Base-by-base conservation (phyloP, 2,888 invertebrate genomes). In the Erebia aethiops region DNA sequence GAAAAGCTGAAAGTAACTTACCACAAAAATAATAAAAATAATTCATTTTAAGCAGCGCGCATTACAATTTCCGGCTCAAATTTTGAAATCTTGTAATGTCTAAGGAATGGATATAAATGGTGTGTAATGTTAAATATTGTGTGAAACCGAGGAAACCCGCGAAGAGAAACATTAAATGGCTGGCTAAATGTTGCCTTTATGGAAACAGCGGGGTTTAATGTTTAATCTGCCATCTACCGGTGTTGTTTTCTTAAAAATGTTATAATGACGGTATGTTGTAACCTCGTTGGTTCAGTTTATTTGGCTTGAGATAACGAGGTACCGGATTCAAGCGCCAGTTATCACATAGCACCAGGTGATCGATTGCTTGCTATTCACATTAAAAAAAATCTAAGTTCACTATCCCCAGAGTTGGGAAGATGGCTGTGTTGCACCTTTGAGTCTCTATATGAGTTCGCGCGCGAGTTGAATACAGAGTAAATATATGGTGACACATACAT, bases 71-170 rank as follows among this genome's bases (percentile, higher is more conserved):
- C 57, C 8, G 57, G 21, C 14, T 46, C 57, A 14, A 58, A 49
- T 64, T 66, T 63, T 66, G 16, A 54, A 62, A 61, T 69, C 63
- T 71, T 67, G 54, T 51, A 64, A 71, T 63, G 65, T 62, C 52
- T 63, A 63, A 67, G 58, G 67, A 73, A 73, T 73, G 66, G 73
- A 69, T 71, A 67, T 71, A 64, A 73, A 71, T 69, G 71, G 71
- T 16, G 64, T 63, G 72, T 74, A 72, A 72, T 57, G 70, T 72
- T 74, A 67, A 74, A 72, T 70, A 71, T 65, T 41, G 70, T 72
- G 74, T 72, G 70, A 74, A 72, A 70, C 72, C 67, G 64, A 70
- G 62, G 49, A 61, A 56, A 51, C 60, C 60, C 67, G 67, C 54
- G 35, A 62, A 64, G n/a, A 62, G 63, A 62, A 74, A 74, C 69